phyloP scores from a whole-genome alignment of 2,888 invertebrate species.

The Hesperia comma region DNA sequence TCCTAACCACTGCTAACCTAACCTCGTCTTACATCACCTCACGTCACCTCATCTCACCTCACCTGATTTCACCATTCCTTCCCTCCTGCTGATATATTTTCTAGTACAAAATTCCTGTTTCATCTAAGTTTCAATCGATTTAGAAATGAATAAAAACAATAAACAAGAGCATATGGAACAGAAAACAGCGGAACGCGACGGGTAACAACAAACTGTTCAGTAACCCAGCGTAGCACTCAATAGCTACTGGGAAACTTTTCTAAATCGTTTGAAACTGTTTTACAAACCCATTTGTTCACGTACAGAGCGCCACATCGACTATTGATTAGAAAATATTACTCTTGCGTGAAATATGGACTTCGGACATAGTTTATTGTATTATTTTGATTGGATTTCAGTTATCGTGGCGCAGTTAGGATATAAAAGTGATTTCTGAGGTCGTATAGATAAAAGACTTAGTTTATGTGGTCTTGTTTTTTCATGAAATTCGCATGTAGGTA shows the following conservation, averaged over 20 bases:
- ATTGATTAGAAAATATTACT: constrained; percentile 1
- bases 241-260: constrained; percentile 18
- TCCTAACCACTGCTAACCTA: no score
- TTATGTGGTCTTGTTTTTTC: no score
- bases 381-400: background rate
- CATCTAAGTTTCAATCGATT: no score
- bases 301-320: background rate
- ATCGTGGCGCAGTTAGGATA: background rate
- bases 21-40: no score
- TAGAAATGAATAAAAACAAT: background rate
- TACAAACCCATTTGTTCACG: constrained; percentile 17
- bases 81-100: no score
- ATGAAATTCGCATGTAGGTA: no score
- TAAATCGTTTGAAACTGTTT: constrained; percentile 12
- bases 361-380: background rate
- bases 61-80: no score
- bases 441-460: no score
- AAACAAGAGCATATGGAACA: background rate
- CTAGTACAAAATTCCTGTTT: no score
- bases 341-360: background rate
- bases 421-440: background rate
- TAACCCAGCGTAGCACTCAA: constrained; percentile 7
- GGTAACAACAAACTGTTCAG: constrained; percentile 11
- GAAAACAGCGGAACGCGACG: background rate
- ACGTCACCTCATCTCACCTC: no score